A percentile compares a stretch with the other conserved stretches of the same genome.
These are phyloP conservation scores for Apistogramma diplotaenia DNA, from an alignment of 2,113 vertebrate genomes.

Conservation along the genomic window DNA sequence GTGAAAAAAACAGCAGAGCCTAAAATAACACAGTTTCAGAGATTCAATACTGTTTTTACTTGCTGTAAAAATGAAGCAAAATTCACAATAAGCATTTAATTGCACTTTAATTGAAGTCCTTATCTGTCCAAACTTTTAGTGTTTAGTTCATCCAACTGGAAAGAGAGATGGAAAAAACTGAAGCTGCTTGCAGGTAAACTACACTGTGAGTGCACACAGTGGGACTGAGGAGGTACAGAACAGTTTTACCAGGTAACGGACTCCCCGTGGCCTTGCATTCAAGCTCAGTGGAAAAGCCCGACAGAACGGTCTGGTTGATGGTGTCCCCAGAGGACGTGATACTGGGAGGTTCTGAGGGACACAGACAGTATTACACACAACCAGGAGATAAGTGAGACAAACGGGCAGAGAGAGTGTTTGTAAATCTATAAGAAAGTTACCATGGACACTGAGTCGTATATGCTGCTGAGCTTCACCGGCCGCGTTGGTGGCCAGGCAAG, in stretches of 20 bases:
- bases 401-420: not conserved
- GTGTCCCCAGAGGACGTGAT: constrained; percentile 82
- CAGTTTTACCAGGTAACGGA: constrained; percentile 84
- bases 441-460: constrained; percentile 85
- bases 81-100: not conserved
- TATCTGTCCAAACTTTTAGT: not conserved
- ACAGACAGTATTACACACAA: constrained; percentile 13
- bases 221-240: not conserved
- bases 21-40: not conserved
- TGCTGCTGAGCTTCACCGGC: constrained; percentile 92
- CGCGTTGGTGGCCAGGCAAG: constrained; percentile 92
- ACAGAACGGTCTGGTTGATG: constrained; percentile 88
- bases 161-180: not conserved
- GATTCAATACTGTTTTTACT: not conserved
- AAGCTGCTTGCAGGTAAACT: not conserved
- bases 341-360: constrained; percentile 85
- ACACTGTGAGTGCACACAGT: not conserved
- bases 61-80: not conserved
- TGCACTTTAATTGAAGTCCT: not conserved
- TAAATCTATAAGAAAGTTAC: constrained; percentile 72
- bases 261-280: constrained; percentile 87
- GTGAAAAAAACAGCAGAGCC: no score
- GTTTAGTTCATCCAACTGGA: not conserved
- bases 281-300: constrained; percentile 84
- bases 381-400: not conserved